Evolutionary conservation across 1,140 invertebrate species (phyloP).

Genomic region (Drosophila mauritiana): DNA sequence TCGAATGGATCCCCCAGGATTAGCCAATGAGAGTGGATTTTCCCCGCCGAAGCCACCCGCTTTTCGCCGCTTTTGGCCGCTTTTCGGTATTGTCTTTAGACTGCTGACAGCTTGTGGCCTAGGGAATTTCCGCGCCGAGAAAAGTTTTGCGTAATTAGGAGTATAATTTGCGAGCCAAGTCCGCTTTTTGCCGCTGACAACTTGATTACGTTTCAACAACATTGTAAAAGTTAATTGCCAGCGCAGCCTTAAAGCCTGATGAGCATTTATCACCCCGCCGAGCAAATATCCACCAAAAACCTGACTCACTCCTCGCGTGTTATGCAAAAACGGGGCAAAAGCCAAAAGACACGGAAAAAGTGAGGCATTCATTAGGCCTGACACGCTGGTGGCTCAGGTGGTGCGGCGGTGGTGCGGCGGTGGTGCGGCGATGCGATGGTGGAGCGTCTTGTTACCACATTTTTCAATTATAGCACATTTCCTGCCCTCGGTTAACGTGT

Average conservation of each 20-base stretch:
- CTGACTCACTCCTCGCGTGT: slow-evolving; percentile 51
- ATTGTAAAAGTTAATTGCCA: slow-evolving; percentile 82
- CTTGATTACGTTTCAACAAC: slow-evolving; percentile 82
- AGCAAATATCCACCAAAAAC: slow-evolving; percentile 12
- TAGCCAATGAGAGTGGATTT: slow-evolving; percentile 57
- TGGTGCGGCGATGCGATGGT: slow-evolving; percentile 3
- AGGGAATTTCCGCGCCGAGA: slow-evolving; percentile 52
- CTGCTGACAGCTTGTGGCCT: slow-evolving; percentile 65
- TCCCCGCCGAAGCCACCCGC: slow-evolving; percentile 4
- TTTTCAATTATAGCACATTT: slow-evolving; percentile 84
- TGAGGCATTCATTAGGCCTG: slow-evolving; percentile 76
- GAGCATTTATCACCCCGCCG: slow-evolving; percentile 75
- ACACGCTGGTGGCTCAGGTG: slow-evolving; percentile 36
- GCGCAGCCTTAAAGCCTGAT: slow-evolving; percentile 76
- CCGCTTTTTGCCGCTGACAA: slow-evolving; percentile 62
- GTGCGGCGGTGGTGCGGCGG: neutral
- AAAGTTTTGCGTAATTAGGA: slow-evolving; percentile 74
- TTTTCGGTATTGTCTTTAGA: slow-evolving; percentile 17
- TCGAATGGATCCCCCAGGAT: slow-evolving; percentile 78
- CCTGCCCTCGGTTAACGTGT: slow-evolving; percentile 47
- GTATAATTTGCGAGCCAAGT: slow-evolving; percentile 65
- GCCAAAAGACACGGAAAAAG: slow-evolving; percentile 57
- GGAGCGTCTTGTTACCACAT: slow-evolving; percentile 82
- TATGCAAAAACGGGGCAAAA: slow-evolving; percentile 41
- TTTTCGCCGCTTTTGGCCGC: neutral